phyloP scores from a whole-genome alignment of 2,888 invertebrate species.

The Rhagonycha lutea region DNA sequence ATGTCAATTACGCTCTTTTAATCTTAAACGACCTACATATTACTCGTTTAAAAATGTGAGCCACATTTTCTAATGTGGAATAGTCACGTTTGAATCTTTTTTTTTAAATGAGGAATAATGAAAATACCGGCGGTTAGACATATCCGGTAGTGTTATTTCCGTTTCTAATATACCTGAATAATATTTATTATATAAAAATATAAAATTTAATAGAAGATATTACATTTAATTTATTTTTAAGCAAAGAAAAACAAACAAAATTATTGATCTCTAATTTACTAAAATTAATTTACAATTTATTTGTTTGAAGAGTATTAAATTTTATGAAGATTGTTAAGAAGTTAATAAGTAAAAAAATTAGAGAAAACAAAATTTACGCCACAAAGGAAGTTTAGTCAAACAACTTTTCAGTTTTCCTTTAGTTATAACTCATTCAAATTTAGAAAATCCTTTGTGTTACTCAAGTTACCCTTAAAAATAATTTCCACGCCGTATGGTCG shows the following conservation, averaged over 20 bases:
- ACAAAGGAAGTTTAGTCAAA: constrained; percentile 36
- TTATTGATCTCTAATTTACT: too few relatives aligned
- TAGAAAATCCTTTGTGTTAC: constrained; percentile 42
- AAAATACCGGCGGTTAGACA: not conserved
- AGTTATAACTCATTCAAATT: constrained; percentile 42
- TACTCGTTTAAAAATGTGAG: not conserved
- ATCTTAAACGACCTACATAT: not conserved
- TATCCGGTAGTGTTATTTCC: too few relatives aligned
- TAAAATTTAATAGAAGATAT: too few relatives aligned
- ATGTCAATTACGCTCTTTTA: constrained; percentile 18
- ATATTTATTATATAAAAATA: too few relatives aligned
- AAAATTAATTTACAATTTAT: too few relatives aligned
- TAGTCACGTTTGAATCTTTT: not conserved
- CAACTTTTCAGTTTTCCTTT: constrained; percentile 40
- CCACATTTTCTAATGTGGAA: not conserved
- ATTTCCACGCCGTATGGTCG: constrained; percentile 44
- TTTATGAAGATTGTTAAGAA: not conserved
- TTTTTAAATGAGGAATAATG: not conserved
- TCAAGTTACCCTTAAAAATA: constrained; percentile 44
- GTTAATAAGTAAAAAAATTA: not conserved
- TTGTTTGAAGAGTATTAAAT: not conserved
- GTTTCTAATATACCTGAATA: too few relatives aligned
- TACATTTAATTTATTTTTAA: not conserved
- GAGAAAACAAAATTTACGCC: constrained; percentile 17
- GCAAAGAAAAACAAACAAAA: not conserved